Percentiles rank a stretch among this genome's conserved stretches.
Conservation (phyloP, 1,140 invertebrate species). For the Steinernema khuongi region DNA sequence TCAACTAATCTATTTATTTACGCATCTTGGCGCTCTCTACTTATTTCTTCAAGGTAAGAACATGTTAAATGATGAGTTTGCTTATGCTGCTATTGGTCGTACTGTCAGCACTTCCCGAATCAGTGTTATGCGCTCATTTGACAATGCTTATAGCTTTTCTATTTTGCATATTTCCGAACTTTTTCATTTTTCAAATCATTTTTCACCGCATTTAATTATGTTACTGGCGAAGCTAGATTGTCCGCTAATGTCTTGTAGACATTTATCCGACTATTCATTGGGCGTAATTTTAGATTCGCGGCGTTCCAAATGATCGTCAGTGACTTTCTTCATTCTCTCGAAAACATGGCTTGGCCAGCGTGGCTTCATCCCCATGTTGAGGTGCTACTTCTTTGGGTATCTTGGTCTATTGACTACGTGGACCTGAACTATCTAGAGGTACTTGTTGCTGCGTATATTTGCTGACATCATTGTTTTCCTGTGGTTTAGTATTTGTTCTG, state of each 20-base stretch:
- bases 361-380: conserved; percentile 45
- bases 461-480: background rate
- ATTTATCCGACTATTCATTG: background rate
- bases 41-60: too few species aligned
- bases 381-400: conserved; percentile 50
- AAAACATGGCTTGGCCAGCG: conserved; percentile 44
- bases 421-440: conserved; percentile 55
- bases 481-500: conserved; percentile 53
- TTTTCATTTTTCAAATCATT: conserved; percentile 21
- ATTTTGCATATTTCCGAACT: background rate
- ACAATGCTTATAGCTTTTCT: background rate
- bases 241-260: too few species aligned
- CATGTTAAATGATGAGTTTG: too few species aligned
- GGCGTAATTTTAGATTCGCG: background rate
- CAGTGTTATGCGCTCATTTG: too few species aligned
- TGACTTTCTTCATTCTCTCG: background rate
- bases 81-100: too few species aligned
- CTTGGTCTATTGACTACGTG: conserved; percentile 51
- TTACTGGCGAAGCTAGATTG: too few species aligned
- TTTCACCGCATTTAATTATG: too few species aligned
- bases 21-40: too few species aligned
- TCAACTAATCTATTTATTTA: too few species aligned
- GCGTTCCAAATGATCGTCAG: background rate
- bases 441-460: background rate
- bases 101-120: too few species aligned